Evolutionary conservation across 2,113 vertebrate genomes (phyloP).

Genomic region (Tauraco erythrolophus): DNA sequence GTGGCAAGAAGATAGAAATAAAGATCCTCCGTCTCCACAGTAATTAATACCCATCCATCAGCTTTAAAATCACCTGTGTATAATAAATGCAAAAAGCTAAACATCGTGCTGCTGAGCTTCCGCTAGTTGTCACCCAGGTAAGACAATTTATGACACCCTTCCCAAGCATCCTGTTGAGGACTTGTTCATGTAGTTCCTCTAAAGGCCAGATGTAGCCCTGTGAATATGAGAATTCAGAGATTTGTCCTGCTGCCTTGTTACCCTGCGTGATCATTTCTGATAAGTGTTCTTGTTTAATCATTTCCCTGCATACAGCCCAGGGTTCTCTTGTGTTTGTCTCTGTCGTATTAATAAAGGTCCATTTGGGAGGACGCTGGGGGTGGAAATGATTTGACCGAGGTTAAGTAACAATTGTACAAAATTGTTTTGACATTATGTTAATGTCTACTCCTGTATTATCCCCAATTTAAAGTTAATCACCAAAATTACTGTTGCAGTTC

Average conservation of each 20-base stretch:
- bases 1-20: background rate
- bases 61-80: conserved; percentile 10
- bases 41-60: conserved; percentile 28
- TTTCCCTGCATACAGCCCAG: background rate
- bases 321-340: conserved; percentile 25
- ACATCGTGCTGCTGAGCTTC: conserved; percentile 11
- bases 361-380: background rate
- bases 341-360: conserved; percentile 63
- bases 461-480: conserved; percentile 79
- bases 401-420: conserved; percentile 76
- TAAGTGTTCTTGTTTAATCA: conserved; percentile 7
- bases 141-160: conserved; percentile 18
- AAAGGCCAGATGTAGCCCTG: background rate
- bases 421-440: conserved; percentile 81
- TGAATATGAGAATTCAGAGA: conserved; percentile 1
- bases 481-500: conserved; percentile 68
- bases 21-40: background rate
- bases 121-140: background rate
- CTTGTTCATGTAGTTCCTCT: background rate
- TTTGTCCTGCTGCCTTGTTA: conserved; percentile 30
- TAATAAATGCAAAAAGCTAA: conserved; percentile 22
- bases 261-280: conserved; percentile 11
- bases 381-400: conserved; percentile 58
- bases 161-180: background rate
- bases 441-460: conserved; percentile 68